These are phyloP conservation scores for Hydractinia echinata DNA, from an alignment of 30 jellyfish, hydroid and myxozoan species.

Conservation along the genomic window DNA sequence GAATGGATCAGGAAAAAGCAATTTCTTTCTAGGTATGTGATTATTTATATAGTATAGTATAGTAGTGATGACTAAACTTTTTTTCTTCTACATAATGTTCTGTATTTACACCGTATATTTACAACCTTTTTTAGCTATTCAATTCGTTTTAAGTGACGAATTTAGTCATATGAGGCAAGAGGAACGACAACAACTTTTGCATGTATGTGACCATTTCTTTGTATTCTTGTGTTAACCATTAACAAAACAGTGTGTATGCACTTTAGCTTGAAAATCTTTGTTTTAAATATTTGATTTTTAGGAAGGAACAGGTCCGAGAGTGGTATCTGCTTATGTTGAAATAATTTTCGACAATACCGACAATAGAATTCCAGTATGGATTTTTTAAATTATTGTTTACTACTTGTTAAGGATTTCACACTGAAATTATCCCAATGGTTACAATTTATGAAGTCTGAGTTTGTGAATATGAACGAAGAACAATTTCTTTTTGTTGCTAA, in stretches of 20 bases:
- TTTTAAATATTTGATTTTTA: slow-evolving; percentile 12
- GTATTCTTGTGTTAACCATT: background rate
- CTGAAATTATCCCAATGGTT: background rate
- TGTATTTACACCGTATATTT: no score
- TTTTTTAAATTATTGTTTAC: background rate
- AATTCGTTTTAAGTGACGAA: slow-evolving; percentile 97
- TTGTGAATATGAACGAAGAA: no score
- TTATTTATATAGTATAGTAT: no score
- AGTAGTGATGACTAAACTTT: no score
- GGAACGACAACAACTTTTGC: slow-evolving; percentile 94
- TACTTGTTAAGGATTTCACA: background rate
- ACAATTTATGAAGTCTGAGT: background rate
- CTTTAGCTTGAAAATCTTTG: background rate
- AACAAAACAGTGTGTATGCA: background rate
- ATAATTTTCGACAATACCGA: slow-evolving; percentile 93
- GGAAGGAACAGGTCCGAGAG: slow-evolving; percentile 99
- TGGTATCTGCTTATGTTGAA: slow-evolving; percentile 96
- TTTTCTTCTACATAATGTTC: no score
- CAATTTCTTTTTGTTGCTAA: no score
- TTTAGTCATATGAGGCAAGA: slow-evolving; percentile 92
- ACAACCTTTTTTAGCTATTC: slow-evolving; percentile 63
- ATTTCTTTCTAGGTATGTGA: slow-evolving; percentile 88
- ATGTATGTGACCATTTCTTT: slow-evolving; percentile 53
- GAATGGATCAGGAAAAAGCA: slow-evolving; percentile 99
- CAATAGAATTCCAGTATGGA: slow-evolving; percentile 84